A percentile compares a stretch with the other conserved stretches of the same genome.
Conservation (phyloP, 2,797 vertebrate genomes). For the Pelobates cultripes region DNA sequence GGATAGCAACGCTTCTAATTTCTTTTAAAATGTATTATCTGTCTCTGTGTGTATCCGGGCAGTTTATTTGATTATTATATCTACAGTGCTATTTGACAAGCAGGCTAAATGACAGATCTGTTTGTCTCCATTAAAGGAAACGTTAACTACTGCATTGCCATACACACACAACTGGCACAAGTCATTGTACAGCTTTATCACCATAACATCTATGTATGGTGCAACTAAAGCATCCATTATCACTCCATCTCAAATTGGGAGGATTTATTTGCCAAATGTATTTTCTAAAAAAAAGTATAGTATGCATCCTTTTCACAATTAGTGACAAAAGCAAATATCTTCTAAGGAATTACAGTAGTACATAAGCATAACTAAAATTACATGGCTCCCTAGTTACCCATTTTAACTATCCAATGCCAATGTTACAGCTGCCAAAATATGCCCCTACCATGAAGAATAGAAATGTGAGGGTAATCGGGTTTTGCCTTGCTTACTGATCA, state of each 20-base stretch:
- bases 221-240: background rate
- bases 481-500: conserved; percentile 50
- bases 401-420: background rate
- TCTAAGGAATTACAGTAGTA: background rate
- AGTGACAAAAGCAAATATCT: background rate
- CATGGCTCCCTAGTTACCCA: background rate
- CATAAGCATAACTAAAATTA: background rate
- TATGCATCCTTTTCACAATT: background rate
- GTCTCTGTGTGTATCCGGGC: no score
- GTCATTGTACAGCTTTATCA: no score
- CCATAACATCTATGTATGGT: background rate
- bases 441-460: background rate
- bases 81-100: no score
- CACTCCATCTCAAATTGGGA: background rate
- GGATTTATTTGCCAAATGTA: background rate
- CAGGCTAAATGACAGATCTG: no score
- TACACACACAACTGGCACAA: no score
- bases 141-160: no score
- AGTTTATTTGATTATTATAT: no score
- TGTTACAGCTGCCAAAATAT: background rate
- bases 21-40: no score
- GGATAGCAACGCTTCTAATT: no score
- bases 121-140: no score
- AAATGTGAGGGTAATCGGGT: conserved; percentile 26
- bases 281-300: no score